These are phyloP conservation scores for Drosophila nr. medialis DNA, from an alignment of 2,888 invertebrate genomes.

Conservation along the genomic window DNA sequence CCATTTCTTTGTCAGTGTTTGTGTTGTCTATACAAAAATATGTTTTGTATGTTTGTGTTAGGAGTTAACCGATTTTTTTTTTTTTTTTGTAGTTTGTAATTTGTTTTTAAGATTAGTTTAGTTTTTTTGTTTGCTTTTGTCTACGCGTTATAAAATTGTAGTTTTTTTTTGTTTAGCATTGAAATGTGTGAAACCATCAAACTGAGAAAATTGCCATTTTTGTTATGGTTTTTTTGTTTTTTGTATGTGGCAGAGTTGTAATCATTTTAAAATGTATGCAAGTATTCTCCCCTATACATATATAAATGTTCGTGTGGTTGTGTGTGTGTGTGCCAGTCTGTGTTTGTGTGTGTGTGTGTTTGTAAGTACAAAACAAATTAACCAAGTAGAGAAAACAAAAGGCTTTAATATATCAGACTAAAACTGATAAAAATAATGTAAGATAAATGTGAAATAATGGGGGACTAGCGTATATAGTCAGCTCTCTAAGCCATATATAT, in stretches of 20 bases:
- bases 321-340: slow-evolving; percentile 36
- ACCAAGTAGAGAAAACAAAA: slow-evolving; percentile 25
- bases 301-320: slow-evolving; percentile 42
- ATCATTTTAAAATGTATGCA: slow-evolving; percentile 67
- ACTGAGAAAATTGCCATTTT: slow-evolving; percentile 78
- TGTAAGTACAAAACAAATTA: slow-evolving; percentile 49
- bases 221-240: background rate
- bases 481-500: slow-evolving; percentile 9
- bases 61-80: slow-evolving; percentile 16
- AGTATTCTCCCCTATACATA: slow-evolving; percentile 51
- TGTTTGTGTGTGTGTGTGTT: slow-evolving; percentile 13
- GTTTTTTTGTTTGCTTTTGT: slow-evolving; percentile 55
- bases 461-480: slow-evolving; percentile 67
- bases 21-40: slow-evolving; percentile 57
- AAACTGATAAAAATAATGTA: slow-evolving; percentile 17
- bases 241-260: slow-evolving; percentile 72
- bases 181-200: slow-evolving; percentile 81
- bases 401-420: slow-evolving; percentile 30
- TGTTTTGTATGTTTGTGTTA: slow-evolving; percentile 16
- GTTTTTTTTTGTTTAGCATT: slow-evolving; percentile 39
- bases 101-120: slow-evolving; percentile 39
- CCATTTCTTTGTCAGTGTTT: slow-evolving; percentile 59
- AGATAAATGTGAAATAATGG: slow-evolving; percentile 7
- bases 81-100: background rate
- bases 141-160: slow-evolving; percentile 69